Evolutionary conservation across 2,888 invertebrate species (phyloP).

Genomic region (Amiota minor): DNA sequence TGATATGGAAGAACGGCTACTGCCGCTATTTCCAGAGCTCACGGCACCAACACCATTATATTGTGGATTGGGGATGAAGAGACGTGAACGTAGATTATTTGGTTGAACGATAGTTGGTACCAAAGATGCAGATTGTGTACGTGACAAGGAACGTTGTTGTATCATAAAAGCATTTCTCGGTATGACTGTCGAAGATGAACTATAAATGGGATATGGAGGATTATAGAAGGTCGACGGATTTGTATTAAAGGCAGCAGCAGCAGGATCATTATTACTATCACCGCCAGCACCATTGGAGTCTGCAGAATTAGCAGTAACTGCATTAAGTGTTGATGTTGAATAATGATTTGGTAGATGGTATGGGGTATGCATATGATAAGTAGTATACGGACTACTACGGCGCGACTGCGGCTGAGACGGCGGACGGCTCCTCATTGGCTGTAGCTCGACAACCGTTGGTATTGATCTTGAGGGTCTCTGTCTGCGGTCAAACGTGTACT

Average conservation of each 20-base stretch:
- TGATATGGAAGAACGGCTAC: conserved; percentile 59
- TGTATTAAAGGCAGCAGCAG: conserved; percentile 10
- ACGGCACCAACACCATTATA: conserved; percentile 52
- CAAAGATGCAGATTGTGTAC: background rate
- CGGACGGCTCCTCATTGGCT: background rate
- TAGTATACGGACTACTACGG: conserved; percentile 48
- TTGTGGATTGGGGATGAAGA: conserved; percentile 46
- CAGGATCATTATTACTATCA: conserved; percentile 37
- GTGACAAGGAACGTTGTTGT: conserved; percentile 3
- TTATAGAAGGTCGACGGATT: background rate
- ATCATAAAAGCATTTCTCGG: background rate
- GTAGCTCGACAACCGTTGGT: conserved; percentile 22
- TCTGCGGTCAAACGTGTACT: background rate
- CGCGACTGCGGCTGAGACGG: too few species aligned
- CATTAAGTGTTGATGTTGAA: background rate
- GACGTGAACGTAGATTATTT: background rate
- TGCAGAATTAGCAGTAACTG: background rate
- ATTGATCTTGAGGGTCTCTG: background rate
- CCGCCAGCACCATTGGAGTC: conserved; percentile 5
- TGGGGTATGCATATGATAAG: conserved; percentile 57
- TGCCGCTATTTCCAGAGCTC: conserved; percentile 52
- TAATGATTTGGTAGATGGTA: conserved; percentile 56
- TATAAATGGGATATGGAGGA: conserved; percentile 18
- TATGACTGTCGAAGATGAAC: background rate
- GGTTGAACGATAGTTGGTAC: conserved; percentile 14